Base-by-base conservation (phyloP, 2,888 invertebrate genomes). In the Gymnosoma rotundatum region DNA sequence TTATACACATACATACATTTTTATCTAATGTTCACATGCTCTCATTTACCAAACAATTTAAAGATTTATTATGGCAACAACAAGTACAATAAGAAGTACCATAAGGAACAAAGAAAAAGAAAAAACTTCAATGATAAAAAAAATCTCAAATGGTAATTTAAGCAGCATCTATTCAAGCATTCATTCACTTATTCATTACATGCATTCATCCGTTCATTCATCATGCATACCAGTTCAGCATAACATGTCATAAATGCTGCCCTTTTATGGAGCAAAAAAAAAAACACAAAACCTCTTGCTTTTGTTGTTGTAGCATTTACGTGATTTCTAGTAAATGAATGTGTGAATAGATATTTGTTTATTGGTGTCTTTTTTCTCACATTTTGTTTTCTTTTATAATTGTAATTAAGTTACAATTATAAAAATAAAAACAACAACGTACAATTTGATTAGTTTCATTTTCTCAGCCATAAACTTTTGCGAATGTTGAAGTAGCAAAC, bases 371-470 rank as follows among this genome's bases (percentile, higher is more conserved):
- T 70, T 14, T 74, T 36, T 56, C 32, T n/a, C 6, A 12, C 64
- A 14, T 54, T 8, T 50, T 16, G 60, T 52, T 56, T 48, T 69
- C 58, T 64, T 76, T 70, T 76, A 75, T 82, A 75, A 81, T 81
- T 82, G 81, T 76, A 81, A 75, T 75, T 76, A 76, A 64, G 69
- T 76, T 76, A 82, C 81, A 82, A 72, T 82, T 76, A 81, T 56
- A 64, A 20, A 50, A 21, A 50, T n/a, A 20, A 42, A 38, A 69
- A 52, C 54, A 9, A 38, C 50, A 18, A 21, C 45, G 48, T 25
- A 21, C 54, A 54, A 60, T 69, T 75, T 70, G 50, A 82, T 60
- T 76, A n/a, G 60, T 52, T 58, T 76, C 25, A 73, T 78, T 81
- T 84, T 84, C 84, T 81, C 84, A 84, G 78, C 78, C 64, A 84